Evolutionary conservation across 2,888 invertebrate species (phyloP).

Genomic region (Bembecia ichneumoniformis): DNA sequence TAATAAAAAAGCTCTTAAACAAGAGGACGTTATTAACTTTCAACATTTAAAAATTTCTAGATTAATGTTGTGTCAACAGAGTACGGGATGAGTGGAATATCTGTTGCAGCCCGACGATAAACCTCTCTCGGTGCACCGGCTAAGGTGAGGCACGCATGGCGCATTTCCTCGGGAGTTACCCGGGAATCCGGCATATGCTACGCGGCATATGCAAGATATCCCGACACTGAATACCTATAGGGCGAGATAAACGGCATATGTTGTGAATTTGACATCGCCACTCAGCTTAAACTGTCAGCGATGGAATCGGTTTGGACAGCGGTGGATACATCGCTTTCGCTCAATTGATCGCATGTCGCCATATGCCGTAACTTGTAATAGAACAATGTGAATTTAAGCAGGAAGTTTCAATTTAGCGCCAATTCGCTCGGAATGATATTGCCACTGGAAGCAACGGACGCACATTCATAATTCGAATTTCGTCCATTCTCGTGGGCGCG

Average conservation of each 20-base stretch:
- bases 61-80: too few species aligned
- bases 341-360: constrained; percentile 64
- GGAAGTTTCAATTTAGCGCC: constrained; percentile 67
- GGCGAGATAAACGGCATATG: constrained; percentile 45
- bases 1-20: too few species aligned
- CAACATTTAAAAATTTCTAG: too few species aligned
- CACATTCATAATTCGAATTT: constrained; percentile 41
- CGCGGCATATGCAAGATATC: constrained; percentile 35
- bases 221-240: constrained; percentile 22
- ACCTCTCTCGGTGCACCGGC: constrained; percentile 4
- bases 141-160: constrained; percentile 7
- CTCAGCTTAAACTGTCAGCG: constrained; percentile 45
- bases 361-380: constrained; percentile 38
- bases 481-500: constrained; percentile 39
- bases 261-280: constrained; percentile 30
- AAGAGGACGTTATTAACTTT: too few species aligned
- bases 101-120: constrained; percentile 12
- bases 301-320: constrained; percentile 46
- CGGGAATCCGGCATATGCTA: constrained; percentile 28
- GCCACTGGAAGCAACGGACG: constrained; percentile 40
- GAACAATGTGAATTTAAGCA: constrained; percentile 60
- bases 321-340: constrained; percentile 49
- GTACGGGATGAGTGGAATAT: too few species aligned
- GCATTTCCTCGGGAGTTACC: constrained; percentile 21
- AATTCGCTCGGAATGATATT: constrained; percentile 64